Evolutionary conservation across 1,140 invertebrate genomes (phyloP), one percentile per base, ranked within the genome.

Genomic region (Zaprionus lachaisei): DNA sequence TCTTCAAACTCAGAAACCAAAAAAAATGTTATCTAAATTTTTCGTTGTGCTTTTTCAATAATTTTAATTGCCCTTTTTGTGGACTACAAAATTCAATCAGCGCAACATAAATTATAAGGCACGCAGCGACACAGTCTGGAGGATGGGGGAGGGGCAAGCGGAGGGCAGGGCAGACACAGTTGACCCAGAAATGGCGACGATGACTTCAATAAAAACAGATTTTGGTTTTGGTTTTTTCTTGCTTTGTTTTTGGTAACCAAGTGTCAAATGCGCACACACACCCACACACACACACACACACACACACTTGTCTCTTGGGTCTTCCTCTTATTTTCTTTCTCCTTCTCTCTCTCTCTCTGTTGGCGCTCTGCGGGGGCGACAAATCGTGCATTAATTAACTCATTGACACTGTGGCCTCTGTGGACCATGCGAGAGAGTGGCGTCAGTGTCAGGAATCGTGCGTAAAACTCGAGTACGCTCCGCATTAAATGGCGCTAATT

Each of bases 401-500:
- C 86, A 90, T 90, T 90, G 85, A 90, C 85, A 90, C 85, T 82
- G 85, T 90, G 85, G 54, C 85, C 69, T 63, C 47, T 63, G 31
- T 62, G 47, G 61, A 44, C 37, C 72, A 63, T 60, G 63, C 61
- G 15, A 15, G 15, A 55, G 47, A 58, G 65, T 84, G 84, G 84
- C 84, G 84, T 89, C 84, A 72, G 77, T 80, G 84, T 49, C 54
- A 81, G 74, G 85, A 90, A 90, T 90, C 85, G 85, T 90, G 85
- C 85, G 85, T 90, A 85, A 90, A 89, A 84, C 75, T 77, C 80
- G 81, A 89, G 87, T 83, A 83, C 80, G 86, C 86, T 91, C 83
- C 86, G 83, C 83, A 90, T 90, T 90, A 91, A 90, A 90, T 91
- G 86, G 86, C 86, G 86, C 86, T 90, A 90, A 90, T 90, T 82